These are phyloP conservation scores for Pangasius larnaudii DNA, from an alignment of 2,797 vertebrate genomes.

Conservation along the genomic window DNA sequence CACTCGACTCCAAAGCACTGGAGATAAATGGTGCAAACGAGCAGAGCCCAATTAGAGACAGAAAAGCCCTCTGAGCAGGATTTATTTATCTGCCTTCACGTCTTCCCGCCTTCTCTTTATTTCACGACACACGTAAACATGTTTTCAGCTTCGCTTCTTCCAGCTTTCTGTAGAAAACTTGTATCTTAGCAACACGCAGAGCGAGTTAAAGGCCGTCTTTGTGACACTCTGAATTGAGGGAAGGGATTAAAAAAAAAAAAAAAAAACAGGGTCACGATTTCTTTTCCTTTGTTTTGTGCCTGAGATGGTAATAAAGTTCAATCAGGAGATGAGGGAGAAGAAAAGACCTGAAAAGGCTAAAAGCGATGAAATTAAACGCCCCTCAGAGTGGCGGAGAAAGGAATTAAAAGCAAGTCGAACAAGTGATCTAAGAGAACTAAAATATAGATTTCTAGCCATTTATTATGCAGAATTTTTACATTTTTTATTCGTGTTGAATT, in stretches of 20 bases:
- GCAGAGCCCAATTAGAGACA: conserved; percentile 31
- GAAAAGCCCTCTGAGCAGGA: conserved; percentile 28
- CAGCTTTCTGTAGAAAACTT: background rate
- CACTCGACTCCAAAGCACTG: background rate
- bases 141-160: conserved; percentile 22
- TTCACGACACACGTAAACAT: conserved; percentile 22
- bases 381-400: background rate
- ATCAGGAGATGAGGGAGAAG: background rate
- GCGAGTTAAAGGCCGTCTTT: conserved; percentile 34
- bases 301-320: background rate
- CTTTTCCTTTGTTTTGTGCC: background rate
- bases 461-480: background rate
- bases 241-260: background rate
- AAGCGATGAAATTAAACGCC: background rate
- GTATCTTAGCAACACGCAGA: conserved; percentile 44
- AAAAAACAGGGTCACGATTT: background rate
- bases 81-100: conserved; percentile 34
- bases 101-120: conserved; percentile 20
- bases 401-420: background rate
- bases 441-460: background rate
- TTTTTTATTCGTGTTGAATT: background rate
- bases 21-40: background rate
- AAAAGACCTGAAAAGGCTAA: background rate
- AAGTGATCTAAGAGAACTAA: background rate
- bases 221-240: conserved; percentile 21